Evolutionary conservation across 2,888 invertebrate species (phyloP), one percentile per base, ranked within the genome.

Genomic region (Acronicta psi): DNA sequence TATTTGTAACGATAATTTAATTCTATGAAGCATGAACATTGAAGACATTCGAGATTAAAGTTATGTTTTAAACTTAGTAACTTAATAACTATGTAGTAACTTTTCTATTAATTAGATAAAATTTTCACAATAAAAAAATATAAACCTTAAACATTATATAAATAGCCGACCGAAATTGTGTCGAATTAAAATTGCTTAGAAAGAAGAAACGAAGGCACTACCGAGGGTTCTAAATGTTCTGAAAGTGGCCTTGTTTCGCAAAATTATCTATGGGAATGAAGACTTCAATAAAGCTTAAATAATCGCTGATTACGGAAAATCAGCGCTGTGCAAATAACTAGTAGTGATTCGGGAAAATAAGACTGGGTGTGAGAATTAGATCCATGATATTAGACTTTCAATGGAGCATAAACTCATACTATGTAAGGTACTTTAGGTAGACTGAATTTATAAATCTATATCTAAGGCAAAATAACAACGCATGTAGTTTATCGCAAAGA

Each of bases 251-350:
- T 66, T 71, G 72, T 69, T 71, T 67, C 57, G 72, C 57, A 57
- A 67, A 71, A 71, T 66, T 66, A 67, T 57, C 57, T 69, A 66
- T 69, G 69, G 67, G 66, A 69, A 69, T 69, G 69, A 69, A 69
- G 67, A 61, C 72, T 71, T 71, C 71, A 71, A 71, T 69, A 71
- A 57, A 41, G 67, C 57, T 71, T 67, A 57, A 57, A 51, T 53
- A 61, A 66, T 67, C 47, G 72, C 67, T 71, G 72, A 69, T 69
- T 66, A 71, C n/a, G n/a, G n/a, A n/a, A n/a, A n/a, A n/a, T 66
- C 61, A 57, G 69, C 57, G 40, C 61, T 53, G 57, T 51, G 42
- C 53, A 44, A 53, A 50, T 54, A 47, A n/a, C 23, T 61, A 54
- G 49, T 52, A n/a, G 57, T 38, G 49, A 51, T 37, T 23, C 40